Percentiles rank a stretch among this genome's conserved stretches.
Conservation (phyloP, 2,888 invertebrate genomes). For the Amiota minor region DNA sequence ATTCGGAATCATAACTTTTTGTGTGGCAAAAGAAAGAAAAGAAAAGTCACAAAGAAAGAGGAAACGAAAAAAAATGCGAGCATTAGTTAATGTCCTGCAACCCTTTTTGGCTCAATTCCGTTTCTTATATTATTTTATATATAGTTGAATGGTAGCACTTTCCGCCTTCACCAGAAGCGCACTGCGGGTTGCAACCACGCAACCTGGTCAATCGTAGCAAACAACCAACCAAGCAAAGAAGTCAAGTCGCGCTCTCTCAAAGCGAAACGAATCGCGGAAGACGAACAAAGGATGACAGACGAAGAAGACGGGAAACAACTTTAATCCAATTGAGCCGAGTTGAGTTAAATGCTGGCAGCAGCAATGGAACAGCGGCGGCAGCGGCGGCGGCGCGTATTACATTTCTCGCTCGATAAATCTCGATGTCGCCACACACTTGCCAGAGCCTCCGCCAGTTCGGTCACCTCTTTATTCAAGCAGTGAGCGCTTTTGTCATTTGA, state of each 20-base stretch:
- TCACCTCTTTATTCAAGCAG: neutral
- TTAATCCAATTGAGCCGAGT: constrained; percentile 65
- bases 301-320: constrained; percentile 25
- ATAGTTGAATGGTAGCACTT: constrained; percentile 50
- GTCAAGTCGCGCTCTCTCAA: constrained; percentile 51
- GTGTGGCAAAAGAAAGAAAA: neutral
- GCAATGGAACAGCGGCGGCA: constrained; percentile 30
- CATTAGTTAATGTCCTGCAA: constrained; percentile 66
- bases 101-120: constrained; percentile 32
- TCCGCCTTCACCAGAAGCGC: constrained; percentile 45
- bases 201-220: too few species aligned
- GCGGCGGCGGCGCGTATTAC: constrained; percentile 68
- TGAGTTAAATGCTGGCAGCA: constrained; percentile 24
- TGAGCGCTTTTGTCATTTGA: neutral
- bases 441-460: neutral
- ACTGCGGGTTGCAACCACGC: constrained; percentile 58
- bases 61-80: constrained; percentile 55
- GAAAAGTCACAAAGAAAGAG: neutral
- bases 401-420: constrained; percentile 73
- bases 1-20: too few species aligned
- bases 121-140: too few species aligned
- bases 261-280: constrained; percentile 57
- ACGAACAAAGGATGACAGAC: constrained; percentile 38
- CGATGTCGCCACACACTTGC: constrained; percentile 39
- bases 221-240: neutral